A percentile compares a stretch with the other conserved stretches of the same genome.
Evolutionary conservation across 2,113 vertebrate genomes (phyloP).

Genomic region (Nothoprocta perdicaria): DNA sequence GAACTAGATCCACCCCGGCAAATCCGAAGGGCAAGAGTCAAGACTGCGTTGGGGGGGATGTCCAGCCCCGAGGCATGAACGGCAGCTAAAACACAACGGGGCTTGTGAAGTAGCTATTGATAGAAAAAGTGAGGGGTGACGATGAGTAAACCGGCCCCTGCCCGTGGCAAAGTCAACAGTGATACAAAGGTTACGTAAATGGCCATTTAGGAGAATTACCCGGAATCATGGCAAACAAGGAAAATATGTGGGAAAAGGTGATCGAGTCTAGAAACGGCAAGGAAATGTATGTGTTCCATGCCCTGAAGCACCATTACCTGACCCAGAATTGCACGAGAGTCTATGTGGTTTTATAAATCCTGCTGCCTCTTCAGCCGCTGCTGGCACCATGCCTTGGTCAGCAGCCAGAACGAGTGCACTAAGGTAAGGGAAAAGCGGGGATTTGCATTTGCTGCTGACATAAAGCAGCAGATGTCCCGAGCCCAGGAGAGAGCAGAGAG

Average conservation of each 20-base stretch:
- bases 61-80: not conserved
- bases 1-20: not conserved
- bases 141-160: not conserved
- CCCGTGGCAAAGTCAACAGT: not conserved
- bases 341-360: not conserved
- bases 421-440: not conserved
- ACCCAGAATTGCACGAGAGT: not conserved
- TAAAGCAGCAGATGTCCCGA: not conserved
- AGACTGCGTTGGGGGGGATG: not conserved
- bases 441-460: not conserved
- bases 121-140: not conserved
- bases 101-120: not conserved
- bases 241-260: not conserved
- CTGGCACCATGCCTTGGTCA: rapidly evolving
- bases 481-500: not conserved
- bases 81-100: not conserved
- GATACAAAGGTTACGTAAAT: not conserved
- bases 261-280: not conserved
- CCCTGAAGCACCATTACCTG: not conserved
- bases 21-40: not conserved
- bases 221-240: not conserved
- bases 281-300: not conserved
- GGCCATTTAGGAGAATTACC: not conserved
- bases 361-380: not conserved
- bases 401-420: rapidly evolving